Percentiles rank a stretch among this genome's conserved stretches.
These are phyloP conservation scores for Excalfactoria chinensis DNA, from an alignment of 2,113 vertebrate genomes.

Conservation along the genomic window DNA sequence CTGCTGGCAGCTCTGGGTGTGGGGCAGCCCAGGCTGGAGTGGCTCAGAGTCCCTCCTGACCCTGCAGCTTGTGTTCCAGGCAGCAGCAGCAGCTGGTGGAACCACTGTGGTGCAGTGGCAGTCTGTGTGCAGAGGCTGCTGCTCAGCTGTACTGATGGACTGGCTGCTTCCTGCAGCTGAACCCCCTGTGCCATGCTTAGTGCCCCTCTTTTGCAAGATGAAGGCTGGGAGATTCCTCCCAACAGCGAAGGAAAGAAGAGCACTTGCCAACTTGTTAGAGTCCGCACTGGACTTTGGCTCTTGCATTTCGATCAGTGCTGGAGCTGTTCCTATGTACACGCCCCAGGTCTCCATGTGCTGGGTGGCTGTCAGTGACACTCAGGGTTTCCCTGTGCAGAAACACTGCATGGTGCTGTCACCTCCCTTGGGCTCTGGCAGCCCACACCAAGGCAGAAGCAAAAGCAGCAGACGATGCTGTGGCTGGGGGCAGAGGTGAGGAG, in stretches of 20 bases:
- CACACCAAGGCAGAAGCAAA: neutral
- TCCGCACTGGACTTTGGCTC: neutral
- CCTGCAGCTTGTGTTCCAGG: neutral
- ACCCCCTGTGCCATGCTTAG: accelerated
- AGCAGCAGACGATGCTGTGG: neutral
- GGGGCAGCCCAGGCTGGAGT: neutral
- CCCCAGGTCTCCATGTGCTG: neutral
- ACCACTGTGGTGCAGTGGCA: accelerated
- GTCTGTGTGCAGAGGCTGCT: neutral
- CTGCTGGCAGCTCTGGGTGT: neutral
- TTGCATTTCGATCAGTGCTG: neutral
- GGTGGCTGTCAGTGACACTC: neutral
- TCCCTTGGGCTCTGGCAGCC: neutral
- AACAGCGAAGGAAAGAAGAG: accelerated
- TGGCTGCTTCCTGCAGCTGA: neutral
- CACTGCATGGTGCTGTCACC: accelerated
- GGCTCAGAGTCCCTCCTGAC: neutral
- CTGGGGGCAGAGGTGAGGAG: neutral
- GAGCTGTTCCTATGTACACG: accelerated
- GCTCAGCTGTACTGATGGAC: neutral
- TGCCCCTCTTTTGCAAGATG: accelerated
- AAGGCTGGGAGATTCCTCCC: neutral
- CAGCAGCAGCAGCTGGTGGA: neutral
- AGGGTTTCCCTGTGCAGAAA: neutral
- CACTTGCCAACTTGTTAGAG: accelerated